phyloP scores from a whole-genome alignment of 1,140 invertebrate species.

The Drosophila willistoni region DNA sequence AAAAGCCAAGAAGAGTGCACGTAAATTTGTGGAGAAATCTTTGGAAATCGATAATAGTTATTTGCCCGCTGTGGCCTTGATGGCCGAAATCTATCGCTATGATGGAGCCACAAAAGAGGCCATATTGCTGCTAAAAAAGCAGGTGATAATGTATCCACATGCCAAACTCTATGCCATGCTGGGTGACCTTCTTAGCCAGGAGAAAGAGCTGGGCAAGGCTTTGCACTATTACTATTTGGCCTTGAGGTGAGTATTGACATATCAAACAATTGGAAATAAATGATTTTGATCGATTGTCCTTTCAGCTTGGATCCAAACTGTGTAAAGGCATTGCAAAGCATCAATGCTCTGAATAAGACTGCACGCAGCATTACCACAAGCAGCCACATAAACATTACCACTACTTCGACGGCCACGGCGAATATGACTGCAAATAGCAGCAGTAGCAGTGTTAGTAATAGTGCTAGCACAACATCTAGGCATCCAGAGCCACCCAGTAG shows the following conservation, averaged over 20 bases:
- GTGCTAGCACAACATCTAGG: not conserved
- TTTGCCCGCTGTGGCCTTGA: conserved; percentile 59
- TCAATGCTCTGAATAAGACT: conserved; percentile 57
- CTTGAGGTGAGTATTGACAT: conserved; percentile 45
- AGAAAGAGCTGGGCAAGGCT: conserved; percentile 63
- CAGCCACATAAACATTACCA: conserved; percentile 3
- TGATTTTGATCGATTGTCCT: not conserved
- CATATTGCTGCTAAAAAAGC: conserved; percentile 66
- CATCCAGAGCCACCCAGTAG: not conserved
- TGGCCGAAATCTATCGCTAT: conserved; percentile 63
- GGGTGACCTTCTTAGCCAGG: conserved; percentile 55
- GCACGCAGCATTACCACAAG: conserved; percentile 31
- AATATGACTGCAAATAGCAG: not conserved
- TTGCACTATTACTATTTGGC: conserved; percentile 72
- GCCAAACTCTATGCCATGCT: conserved; percentile 64
- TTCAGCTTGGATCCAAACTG: conserved; percentile 64
- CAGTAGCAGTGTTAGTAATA: not conserved
- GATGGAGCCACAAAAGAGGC: conserved; percentile 54
- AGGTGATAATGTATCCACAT: conserved; percentile 58
- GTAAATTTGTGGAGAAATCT: conserved; percentile 64
- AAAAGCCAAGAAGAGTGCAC: conserved; percentile 50
- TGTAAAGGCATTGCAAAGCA: conserved; percentile 57
- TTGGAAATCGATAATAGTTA: conserved; percentile 72
- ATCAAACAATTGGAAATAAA: too few relatives aligned
- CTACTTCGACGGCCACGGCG: not conserved